These are phyloP conservation scores for Xanthia togata DNA, from an alignment of 2,888 invertebrate genomes.

Conservation along the genomic window DNA sequence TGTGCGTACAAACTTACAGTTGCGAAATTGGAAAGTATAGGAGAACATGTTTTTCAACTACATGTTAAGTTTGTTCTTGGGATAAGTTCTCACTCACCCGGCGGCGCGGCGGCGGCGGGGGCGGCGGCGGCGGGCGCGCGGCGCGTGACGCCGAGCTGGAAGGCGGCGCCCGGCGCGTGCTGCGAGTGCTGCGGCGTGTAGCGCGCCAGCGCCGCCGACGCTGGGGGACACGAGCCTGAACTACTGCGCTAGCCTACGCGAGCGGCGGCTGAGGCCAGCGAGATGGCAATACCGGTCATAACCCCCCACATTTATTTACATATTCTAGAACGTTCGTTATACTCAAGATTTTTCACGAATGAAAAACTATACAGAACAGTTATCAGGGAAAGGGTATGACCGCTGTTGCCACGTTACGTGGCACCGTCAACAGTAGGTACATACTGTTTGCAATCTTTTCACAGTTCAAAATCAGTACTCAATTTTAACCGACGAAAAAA, in stretches of 20 bases:
- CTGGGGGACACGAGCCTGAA: conserved; percentile 71
- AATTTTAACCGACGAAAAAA: too few relatives aligned
- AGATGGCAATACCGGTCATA: neutral
- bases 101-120: neutral
- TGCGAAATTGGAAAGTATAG: too few relatives aligned
- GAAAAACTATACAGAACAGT: neutral
- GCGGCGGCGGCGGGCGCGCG: conserved; percentile 20
- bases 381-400: neutral
- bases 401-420: neutral
- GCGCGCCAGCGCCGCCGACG: conserved; percentile 94
- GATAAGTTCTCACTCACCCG: conserved; percentile 18
- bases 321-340: neutral
- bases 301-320: neutral
- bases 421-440: neutral
- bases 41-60: too few relatives aligned
- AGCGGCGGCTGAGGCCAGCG: neutral
- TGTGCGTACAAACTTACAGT: too few relatives aligned
- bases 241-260: conserved; percentile 31
- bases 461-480: neutral
- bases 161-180: conserved; percentile 92
- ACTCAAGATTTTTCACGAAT: neutral
- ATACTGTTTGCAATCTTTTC: neutral
- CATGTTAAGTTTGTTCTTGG: too few relatives aligned
- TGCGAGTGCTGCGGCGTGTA: conserved; percentile 97
- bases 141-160: conserved; percentile 95